Percentiles rank a stretch among this genome's conserved stretches.
These are phyloP conservation scores for Tetranychus urticae DNA, from an alignment of 1,140 invertebrate genomes.

Conservation along the genomic window DNA sequence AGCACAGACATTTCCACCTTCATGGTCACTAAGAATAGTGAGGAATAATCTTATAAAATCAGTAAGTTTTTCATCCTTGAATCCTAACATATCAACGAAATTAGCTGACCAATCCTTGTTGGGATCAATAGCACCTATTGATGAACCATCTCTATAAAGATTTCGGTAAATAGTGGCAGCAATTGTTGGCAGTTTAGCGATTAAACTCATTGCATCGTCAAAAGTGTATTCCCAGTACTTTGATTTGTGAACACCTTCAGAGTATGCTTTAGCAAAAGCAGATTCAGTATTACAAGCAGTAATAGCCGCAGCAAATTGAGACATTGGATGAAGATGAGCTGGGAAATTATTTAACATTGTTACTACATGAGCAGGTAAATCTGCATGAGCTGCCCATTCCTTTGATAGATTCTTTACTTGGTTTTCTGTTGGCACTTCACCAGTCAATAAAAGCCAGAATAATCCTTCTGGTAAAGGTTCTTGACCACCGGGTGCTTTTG, in stretches of 20 bases:
- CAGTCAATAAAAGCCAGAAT: constrained; percentile 33
- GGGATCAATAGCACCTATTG: constrained; percentile 28
- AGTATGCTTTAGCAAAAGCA: constrained; percentile 32
- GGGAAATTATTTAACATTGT: constrained; percentile 88
- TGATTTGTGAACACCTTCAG: constrained; percentile 28
- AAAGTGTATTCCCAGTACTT: constrained; percentile 31
- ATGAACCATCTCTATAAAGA: constrained; percentile 29
- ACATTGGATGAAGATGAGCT: constrained; percentile 43
- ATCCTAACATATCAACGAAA: constrained; percentile 32
- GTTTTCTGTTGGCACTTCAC: constrained; percentile 27
- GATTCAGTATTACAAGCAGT: constrained; percentile 33
- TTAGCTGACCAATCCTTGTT: constrained; percentile 34
- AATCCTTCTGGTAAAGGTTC: constrained; percentile 33
- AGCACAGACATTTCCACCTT: constrained; percentile 34
- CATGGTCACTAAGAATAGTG: constrained; percentile 31
- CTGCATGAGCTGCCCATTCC: constrained; percentile 71
- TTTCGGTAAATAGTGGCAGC: constrained; percentile 35
- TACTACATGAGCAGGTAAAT: constrained; percentile 72
- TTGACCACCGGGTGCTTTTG: constrained; percentile 26
- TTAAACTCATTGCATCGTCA: constrained; percentile 34
- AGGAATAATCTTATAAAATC: constrained; percentile 34
- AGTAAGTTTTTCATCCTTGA: constrained; percentile 27
- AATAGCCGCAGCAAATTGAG: constrained; percentile 32
- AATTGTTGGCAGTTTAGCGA: constrained; percentile 34
- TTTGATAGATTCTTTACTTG: constrained; percentile 46